Evolutionary conservation across 53 echinoderm and acorn worm genomes (phyloP).

Genomic region (Luidia sarsii): DNA sequence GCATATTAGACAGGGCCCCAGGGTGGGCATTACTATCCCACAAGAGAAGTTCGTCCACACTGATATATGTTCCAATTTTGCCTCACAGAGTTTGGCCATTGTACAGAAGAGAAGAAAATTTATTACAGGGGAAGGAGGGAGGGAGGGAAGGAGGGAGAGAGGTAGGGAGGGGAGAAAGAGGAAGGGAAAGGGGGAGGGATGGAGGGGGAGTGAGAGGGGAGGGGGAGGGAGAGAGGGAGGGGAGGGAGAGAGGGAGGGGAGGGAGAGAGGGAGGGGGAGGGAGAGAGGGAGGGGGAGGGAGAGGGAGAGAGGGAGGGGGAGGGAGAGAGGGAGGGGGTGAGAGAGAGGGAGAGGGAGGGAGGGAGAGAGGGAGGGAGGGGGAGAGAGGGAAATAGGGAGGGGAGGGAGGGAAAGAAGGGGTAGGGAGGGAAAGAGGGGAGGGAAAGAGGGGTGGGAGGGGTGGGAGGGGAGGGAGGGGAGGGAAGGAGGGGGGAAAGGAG

Average conservation of each 20-base stretch:
- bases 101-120: too few relatives aligned
- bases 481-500: not conserved
- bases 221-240: too few relatives aligned
- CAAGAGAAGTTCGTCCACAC: constrained; percentile 11
- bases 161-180: not conserved
- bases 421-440: too few relatives aligned
- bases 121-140: not conserved
- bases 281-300: not conserved
- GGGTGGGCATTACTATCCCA: not conserved
- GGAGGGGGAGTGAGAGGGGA: too few relatives aligned
- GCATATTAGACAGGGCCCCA: constrained; percentile 10
- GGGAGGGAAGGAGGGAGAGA: too few relatives aligned
- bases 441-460: not conserved
- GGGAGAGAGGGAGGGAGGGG: not conserved
- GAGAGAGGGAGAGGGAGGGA: too few relatives aligned
- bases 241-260: not conserved
- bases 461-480: too few relatives aligned
- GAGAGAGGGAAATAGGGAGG: not conserved
- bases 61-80: not conserved
- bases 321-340: too few relatives aligned
- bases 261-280: too few relatives aligned
- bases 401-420: too few relatives aligned
- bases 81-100: not conserved
- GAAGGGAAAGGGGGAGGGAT: not conserved
- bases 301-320: not conserved